Evolutionary conservation across 1,140 invertebrate genomes (phyloP), one percentile per base, ranked within the genome.

Genomic region (Calliopsis andreniformis): DNA sequence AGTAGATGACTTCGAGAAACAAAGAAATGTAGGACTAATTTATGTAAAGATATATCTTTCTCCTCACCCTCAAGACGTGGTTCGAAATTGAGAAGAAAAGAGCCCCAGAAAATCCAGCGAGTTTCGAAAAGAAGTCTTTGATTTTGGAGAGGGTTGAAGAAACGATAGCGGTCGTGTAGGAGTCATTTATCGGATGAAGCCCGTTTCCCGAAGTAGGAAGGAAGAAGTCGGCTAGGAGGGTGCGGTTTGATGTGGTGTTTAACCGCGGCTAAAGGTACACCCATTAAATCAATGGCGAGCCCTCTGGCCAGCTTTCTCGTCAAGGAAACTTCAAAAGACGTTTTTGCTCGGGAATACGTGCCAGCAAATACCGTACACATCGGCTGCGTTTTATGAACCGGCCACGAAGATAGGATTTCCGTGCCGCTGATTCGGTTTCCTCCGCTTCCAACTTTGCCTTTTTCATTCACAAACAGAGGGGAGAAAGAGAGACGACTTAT

Each of bases 251-350:
- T 82, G 79, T 82, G 82, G 76, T 71, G 76, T 71, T 84, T 80
- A 84, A 85, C 82, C 82, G 64, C 69, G 75, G 55, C 58, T 56
- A 51, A 72, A 78, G 68, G 78, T 76, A 62, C 70, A 72, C 28
- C 79, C 71, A 85, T 85, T 85, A 81, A 78, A 84, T 85, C 83
- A 84, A 81, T 82, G 79, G 56, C 76, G 20, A 43, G 39, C 49
- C 35, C 30, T 30, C 59, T 10, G 53, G 39, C 25, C 43, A n/a
- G 25, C 56, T 49, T 51, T 78, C 75, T 51, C 66, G n/a, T 28
- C 20, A 43, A 73, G 62, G 63, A 79, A 84, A 79, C 79, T 84
- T 84, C 82, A 84, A 85, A 85, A 81, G 82, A 69, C 32, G 73
- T 80, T 81, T 84, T 81, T 81, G 73, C 51, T 7, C 28, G 43